A percentile compares a stretch with the other conserved stretches of the same genome.
These are phyloP conservation scores for Papilio aristodemus DNA, from an alignment of 1,140 invertebrate genomes.

Conservation along the genomic window DNA sequence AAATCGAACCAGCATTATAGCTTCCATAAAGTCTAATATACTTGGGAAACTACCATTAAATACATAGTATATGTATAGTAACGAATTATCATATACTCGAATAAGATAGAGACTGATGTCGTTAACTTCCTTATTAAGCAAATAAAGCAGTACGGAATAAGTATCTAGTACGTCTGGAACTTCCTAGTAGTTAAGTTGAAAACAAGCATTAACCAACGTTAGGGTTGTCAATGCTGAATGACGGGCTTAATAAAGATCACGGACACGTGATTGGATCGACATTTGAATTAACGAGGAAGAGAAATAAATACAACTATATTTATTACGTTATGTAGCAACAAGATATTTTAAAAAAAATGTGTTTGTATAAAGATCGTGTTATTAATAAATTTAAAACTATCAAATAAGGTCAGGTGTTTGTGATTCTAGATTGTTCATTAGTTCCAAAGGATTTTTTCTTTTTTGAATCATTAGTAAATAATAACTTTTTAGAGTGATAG, in stretches of 20 bases:
- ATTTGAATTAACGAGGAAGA: constrained; percentile 16
- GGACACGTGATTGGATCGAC: constrained; percentile 27
- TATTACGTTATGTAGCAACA: constrained; percentile 1
- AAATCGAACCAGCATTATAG: no score
- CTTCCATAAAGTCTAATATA: no score
- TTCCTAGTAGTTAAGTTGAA: constrained; percentile 68
- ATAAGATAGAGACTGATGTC: background rate
- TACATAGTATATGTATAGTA: no score
- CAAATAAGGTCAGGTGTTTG: background rate
- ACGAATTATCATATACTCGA: background rate
- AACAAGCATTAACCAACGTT: constrained; percentile 51
- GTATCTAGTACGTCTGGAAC: constrained; percentile 58
- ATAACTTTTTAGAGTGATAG: no score
- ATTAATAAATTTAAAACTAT: background rate
- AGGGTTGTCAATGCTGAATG: constrained; percentile 18
- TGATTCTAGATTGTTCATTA: background rate
- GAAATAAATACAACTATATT: background rate
- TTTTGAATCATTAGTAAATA: no score
- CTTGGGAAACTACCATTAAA: no score
- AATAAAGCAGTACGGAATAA: constrained; percentile 43
- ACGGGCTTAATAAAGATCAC: constrained; percentile 16
- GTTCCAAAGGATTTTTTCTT: no score
- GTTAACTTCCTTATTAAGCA: constrained; percentile 47
- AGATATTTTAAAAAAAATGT: background rate
- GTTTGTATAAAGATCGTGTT: background rate